phyloP scores from a whole-genome alignment of 2,797 vertebrate genomes.

The Megalops cyprinoides region DNA sequence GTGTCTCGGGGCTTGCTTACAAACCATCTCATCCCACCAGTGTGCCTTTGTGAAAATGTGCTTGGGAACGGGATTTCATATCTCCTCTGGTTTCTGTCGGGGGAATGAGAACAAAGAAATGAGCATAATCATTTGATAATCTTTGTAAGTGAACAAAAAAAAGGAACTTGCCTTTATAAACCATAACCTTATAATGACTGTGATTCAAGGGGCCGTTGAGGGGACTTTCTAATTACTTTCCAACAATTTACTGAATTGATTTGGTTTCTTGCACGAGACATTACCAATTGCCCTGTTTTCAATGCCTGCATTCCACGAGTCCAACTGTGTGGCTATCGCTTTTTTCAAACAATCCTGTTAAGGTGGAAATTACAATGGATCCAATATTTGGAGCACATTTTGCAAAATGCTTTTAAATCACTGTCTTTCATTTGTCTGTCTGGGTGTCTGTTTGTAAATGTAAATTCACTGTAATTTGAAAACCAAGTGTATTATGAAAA shows the following conservation, averaged over 20 bases:
- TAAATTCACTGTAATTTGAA: conserved; percentile 24
- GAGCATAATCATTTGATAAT: not conserved
- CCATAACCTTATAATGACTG: not conserved
- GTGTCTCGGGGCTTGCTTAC: not conserved
- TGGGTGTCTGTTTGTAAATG: conserved; percentile 23
- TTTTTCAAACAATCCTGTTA: not conserved
- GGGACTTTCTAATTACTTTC: not conserved
- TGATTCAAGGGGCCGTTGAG: not conserved
- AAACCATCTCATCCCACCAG: not conserved
- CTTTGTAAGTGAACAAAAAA: not conserved
- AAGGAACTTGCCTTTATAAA: not conserved
- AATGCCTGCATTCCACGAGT: not conserved
- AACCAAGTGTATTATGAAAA: not conserved
- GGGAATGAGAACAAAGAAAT: not conserved
- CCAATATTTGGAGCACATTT: conserved; percentile 28
- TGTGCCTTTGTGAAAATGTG: conserved; percentile 7
- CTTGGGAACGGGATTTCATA: not conserved
- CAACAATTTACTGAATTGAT: not conserved
- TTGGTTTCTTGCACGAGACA: not conserved
- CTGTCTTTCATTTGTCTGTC: not conserved
- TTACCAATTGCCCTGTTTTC: not conserved
- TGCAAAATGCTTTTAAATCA: conserved; percentile 13
- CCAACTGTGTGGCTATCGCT: not conserved
- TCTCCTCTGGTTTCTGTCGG: not conserved
- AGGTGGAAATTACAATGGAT: not conserved